phyloP scores from a whole-genome alignment of 2,113 vertebrate species.

The Amazona guildingii region DNA sequence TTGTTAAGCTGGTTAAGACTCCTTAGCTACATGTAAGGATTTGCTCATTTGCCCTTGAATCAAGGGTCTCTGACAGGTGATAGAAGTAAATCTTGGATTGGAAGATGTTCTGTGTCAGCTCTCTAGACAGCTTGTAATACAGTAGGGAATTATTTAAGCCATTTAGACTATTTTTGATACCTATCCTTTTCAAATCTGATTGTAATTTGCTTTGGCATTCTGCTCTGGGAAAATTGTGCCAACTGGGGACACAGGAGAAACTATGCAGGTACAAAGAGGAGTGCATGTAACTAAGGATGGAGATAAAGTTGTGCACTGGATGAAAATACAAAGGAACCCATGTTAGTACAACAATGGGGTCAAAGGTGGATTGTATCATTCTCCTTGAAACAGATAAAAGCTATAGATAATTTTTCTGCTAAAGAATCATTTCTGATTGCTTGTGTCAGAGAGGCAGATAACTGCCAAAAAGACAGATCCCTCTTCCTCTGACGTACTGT shows the following conservation, averaged over 20 bases:
- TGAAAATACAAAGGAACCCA: slow-evolving; percentile 36
- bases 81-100: slow-evolving; percentile 72
- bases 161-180: slow-evolving; percentile 71
- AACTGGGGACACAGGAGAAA: neutral
- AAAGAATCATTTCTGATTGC: slow-evolving; percentile 77
- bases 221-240: slow-evolving; percentile 57
- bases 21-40: slow-evolving; percentile 51
- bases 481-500: slow-evolving; percentile 76
- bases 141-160: slow-evolving; percentile 70
- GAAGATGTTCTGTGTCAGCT: slow-evolving; percentile 71
- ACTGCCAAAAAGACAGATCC: slow-evolving; percentile 79
- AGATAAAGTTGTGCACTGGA: neutral
- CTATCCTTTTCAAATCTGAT: slow-evolving; percentile 53
- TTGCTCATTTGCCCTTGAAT: slow-evolving; percentile 72
- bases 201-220: slow-evolving; percentile 65
- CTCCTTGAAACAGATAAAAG: slow-evolving; percentile 67
- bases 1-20: slow-evolving; percentile 63
- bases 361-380: slow-evolving; percentile 62
- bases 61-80: slow-evolving; percentile 74
- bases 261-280: slow-evolving; percentile 31
- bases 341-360: neutral
- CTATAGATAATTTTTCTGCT: slow-evolving; percentile 71
- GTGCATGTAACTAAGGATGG: neutral
- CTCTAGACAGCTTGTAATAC: slow-evolving; percentile 61
- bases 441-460: slow-evolving; percentile 78